Evolutionary conservation across 2,797 vertebrate genomes (phyloP).

Genomic region (Vultur gryphus): DNA sequence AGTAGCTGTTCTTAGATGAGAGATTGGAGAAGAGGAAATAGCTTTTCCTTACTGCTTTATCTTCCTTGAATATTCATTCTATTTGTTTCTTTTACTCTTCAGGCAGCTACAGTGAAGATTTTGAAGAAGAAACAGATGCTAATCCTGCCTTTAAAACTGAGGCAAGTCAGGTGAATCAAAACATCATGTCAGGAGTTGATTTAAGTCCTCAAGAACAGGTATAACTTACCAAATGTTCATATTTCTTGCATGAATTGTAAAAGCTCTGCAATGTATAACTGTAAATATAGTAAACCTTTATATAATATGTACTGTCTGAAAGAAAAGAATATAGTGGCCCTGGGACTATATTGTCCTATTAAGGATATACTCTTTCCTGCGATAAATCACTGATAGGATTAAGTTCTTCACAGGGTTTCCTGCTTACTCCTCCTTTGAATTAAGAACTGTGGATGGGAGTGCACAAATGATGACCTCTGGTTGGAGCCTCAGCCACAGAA

Average conservation of each 20-base stretch:
- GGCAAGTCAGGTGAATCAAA: slow-evolving; percentile 34
- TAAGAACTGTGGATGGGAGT: background rate
- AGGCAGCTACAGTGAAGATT: slow-evolving; percentile 80
- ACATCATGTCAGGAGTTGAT: background rate
- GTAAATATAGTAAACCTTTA: background rate
- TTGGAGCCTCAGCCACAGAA: background rate
- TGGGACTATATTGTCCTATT: background rate
- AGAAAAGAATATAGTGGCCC: background rate
- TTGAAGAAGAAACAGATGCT: slow-evolving; percentile 73
- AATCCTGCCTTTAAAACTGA: slow-evolving; percentile 33
- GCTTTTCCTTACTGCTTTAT: background rate
- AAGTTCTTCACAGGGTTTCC: background rate
- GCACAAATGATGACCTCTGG: background rate
- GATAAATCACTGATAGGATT: background rate
- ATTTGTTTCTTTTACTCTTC: background rate
- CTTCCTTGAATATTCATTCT: background rate
- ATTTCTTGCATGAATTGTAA: background rate
- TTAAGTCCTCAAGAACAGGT: slow-evolving; percentile 32
- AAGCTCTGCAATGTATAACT: background rate
- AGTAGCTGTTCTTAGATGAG: background rate
- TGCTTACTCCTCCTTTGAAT: background rate
- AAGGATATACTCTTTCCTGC: background rate
- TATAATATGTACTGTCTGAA: background rate
- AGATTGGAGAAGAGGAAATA: background rate
- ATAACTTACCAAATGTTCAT: background rate